Percentiles rank a stretch among this genome's conserved stretches.
phyloP scores from a whole-genome alignment of 2,888 invertebrate species.

The Beris morrisii region DNA sequence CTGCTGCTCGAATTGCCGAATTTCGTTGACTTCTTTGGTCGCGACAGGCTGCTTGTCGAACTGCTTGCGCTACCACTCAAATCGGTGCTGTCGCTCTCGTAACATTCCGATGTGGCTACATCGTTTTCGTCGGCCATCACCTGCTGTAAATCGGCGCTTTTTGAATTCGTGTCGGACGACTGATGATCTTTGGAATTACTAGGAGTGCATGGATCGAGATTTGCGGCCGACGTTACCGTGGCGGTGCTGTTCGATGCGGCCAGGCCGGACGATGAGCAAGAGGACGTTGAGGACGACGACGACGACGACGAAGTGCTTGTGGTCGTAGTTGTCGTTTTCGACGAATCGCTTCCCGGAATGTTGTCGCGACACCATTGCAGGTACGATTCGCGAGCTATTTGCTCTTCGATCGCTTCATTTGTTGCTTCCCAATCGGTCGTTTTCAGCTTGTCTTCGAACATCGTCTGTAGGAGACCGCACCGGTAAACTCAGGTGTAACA shows the following conservation, averaged over 20 bases:
- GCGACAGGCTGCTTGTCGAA: neutral
- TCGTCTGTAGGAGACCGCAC: conserved; percentile 61
- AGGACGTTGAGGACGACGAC: conserved; percentile 1
- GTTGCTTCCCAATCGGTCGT: conserved; percentile 93
- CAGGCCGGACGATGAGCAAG: neutral
- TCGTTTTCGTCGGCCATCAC: neutral
- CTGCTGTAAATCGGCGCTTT: neutral
- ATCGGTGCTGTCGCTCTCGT: conserved; percentile 54
- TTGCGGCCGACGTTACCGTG: conserved; percentile 23
- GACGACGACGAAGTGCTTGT: conserved; percentile 16
- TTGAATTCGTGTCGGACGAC: neutral
- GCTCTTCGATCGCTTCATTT: conserved; percentile 86
- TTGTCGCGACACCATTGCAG: conserved; percentile 75
- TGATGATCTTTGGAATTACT: conserved; percentile 1
- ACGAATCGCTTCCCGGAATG: conserved; percentile 56
- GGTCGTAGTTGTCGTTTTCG: conserved; percentile 7
- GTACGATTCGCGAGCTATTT: conserved; percentile 83
- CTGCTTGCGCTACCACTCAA: conserved; percentile 53
- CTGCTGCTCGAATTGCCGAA: neutral
- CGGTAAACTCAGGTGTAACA: neutral
- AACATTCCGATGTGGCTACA: conserved; percentile 1
- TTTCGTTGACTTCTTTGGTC: conserved; percentile 1
- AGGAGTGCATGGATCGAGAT: conserved; percentile 19
- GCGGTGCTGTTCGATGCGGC: conserved; percentile 6
- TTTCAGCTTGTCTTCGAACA: conserved; percentile 86